Conservation (phyloP, 1,140 invertebrate genomes). For the Amyelois transitella region DNA sequence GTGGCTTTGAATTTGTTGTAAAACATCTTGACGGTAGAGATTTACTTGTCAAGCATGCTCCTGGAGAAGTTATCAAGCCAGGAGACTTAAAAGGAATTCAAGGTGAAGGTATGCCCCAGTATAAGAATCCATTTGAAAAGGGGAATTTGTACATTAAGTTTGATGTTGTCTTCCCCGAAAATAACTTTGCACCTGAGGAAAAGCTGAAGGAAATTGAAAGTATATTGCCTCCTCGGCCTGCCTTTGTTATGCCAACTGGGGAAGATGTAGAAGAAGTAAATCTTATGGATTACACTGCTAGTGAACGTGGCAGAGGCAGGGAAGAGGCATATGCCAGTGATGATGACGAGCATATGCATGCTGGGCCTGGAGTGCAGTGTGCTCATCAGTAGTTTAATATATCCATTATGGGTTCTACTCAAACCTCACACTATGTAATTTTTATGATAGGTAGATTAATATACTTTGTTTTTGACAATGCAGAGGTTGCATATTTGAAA, state of each 20-base stretch:
- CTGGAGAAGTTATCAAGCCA: constrained; percentile 85
- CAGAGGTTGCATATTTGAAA: background rate
- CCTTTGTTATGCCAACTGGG: constrained; percentile 79
- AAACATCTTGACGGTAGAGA: constrained; percentile 89
- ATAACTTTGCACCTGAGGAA: constrained; percentile 83
- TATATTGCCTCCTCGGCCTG: constrained; percentile 80
- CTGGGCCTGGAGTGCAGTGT: constrained; percentile 79
- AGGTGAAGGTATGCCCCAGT: constrained; percentile 93
- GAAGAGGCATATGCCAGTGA: constrained; percentile 81
- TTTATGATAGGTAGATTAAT: constrained; percentile 55
- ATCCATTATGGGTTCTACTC: constrained; percentile 49
- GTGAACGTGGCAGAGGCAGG: constrained; percentile 61
- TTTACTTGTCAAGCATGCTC: constrained; percentile 81
- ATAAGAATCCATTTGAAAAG: constrained; percentile 87
- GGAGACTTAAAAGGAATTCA: constrained; percentile 87
- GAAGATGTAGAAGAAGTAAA: constrained; percentile 90
- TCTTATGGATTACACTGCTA: constrained; percentile 83
- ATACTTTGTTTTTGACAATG: constrained; percentile 5
- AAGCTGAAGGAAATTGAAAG: constrained; percentile 82
- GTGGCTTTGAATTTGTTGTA: constrained; percentile 89
- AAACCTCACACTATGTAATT: constrained; percentile 61
- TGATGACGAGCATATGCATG: constrained; percentile 78
- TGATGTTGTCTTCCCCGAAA: constrained; percentile 87
- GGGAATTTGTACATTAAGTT: constrained; percentile 93
- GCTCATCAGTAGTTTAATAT: constrained; percentile 79